Conservation (phyloP, 2,113 vertebrate genomes). For the Fulmarus glacialis region DNA sequence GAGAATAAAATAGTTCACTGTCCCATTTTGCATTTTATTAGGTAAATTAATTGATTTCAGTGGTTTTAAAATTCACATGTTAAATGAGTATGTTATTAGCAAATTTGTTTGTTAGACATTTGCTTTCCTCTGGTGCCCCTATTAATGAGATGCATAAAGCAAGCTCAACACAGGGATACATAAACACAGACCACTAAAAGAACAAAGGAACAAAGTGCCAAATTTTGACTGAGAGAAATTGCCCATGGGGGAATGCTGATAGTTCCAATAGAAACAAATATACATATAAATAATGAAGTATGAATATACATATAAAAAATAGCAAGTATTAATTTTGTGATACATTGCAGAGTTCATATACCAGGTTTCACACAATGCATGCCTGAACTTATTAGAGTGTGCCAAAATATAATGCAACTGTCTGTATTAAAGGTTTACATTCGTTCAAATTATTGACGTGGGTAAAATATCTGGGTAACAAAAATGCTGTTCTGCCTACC, state of each 20-base stretch:
- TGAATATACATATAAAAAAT: no score
- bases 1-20: background rate
- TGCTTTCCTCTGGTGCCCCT: background rate
- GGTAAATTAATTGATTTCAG: background rate
- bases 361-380: background rate
- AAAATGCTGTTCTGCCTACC: background rate
- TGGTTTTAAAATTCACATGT: background rate
- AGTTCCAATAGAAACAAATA: background rate
- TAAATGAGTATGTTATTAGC: background rate
- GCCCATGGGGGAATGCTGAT: fast-evolving
- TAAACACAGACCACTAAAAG: background rate
- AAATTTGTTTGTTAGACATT: background rate
- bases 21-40: background rate
- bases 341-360: background rate
- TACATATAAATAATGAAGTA: background rate
- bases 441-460: background rate
- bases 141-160: background rate
- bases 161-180: background rate
- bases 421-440: background rate
- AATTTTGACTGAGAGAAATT: background rate
- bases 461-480: background rate
- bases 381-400: background rate
- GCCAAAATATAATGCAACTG: background rate
- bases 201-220: background rate
- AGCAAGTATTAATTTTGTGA: background rate